A percentile compares a stretch with the other conserved stretches of the same genome.
phyloP scores from a whole-genome alignment of 2,888 invertebrate species.

The Lasioglossum calceatum region DNA sequence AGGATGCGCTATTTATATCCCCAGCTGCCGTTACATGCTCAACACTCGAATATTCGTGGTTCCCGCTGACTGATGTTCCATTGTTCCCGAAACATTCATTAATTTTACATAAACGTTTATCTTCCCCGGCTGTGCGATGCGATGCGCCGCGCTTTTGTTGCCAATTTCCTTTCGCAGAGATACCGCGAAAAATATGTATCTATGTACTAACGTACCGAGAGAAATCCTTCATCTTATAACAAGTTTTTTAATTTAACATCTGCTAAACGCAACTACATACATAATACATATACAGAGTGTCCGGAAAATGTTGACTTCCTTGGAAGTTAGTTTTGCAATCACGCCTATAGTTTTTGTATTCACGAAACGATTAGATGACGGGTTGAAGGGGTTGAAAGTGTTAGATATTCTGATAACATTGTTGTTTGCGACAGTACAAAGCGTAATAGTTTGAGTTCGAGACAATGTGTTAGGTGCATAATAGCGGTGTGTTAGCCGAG shows the following conservation, averaged over 20 bases:
- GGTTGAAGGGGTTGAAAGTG: background rate
- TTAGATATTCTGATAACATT: background rate
- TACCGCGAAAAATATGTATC: background rate
- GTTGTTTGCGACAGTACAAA: background rate
- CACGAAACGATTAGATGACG: too few relatives aligned
- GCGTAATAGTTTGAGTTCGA: background rate
- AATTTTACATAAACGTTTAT: conserved; percentile 24
- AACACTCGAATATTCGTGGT: background rate
- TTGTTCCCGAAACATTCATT: conserved; percentile 17
- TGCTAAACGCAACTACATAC: too few relatives aligned
- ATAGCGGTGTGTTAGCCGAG: background rate
- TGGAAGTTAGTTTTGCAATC: too few relatives aligned
- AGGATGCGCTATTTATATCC: conserved; percentile 34
- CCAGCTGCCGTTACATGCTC: background rate
- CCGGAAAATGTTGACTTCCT: too few relatives aligned
- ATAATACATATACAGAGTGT: too few relatives aligned
- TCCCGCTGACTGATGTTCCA: conserved; percentile 1
- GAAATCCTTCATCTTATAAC: too few relatives aligned
- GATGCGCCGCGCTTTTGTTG: too few relatives aligned
- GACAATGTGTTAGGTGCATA: background rate
- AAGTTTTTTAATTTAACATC: too few relatives aligned
- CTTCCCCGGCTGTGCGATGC: too few relatives aligned
- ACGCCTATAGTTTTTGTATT: too few relatives aligned
- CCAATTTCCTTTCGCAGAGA: background rate
- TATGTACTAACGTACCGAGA: too few relatives aligned